Base-by-base conservation (phyloP, 2,113 vertebrate species). In the Rhinolophus ferrumequinum region DNA sequence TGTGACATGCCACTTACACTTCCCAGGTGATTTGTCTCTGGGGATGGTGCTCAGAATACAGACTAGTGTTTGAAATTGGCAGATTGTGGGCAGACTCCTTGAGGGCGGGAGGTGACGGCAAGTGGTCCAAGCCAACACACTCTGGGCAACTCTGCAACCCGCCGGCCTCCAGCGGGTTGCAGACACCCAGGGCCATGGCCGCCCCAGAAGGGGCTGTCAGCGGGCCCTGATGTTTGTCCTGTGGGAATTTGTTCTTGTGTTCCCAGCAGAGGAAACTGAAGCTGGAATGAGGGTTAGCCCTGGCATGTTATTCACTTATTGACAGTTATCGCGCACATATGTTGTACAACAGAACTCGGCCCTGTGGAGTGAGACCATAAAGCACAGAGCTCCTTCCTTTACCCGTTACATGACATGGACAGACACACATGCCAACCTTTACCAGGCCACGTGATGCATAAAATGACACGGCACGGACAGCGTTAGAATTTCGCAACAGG, bases 381-480 rank as follows among this genome's bases (percentile, higher is more conserved):
- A 35, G 21, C 72, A 14, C 8, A 8, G 3, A 11, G 13, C 16
- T n/a, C 30, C 77, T 35, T 6, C 56, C 35, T 10, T 15, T 14
- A 0, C 28, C 22, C 41, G 1, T 11, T 0, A 7, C 30, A 16
- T 12, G 54, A 4, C 5, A 0, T 4, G 44, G 12, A 22, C 44
- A 8, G 62, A 2, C 19, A 19, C 1, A 0, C 44, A 5, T 0
- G 8, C n/a, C 22, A 0, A 0, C 5, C 66, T 7, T 30, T 5
- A 3, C 13, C 38, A 30, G 7, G 6, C 8, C 1, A 1, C 0
- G 0, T 8, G 8, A 16, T 1, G 2, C 4, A 26, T 52, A 3
- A 15, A 26, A 11, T 8, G 10, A 8, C 1, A 0, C 26, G 2
- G n/a, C 18, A 3, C 19, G 12, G 81, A 72, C 6, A 33, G 30